Evolutionary conservation across 2,888 invertebrate species (phyloP), one percentile per base, ranked within the genome.

Genomic region (Artemia sinica): DNA sequence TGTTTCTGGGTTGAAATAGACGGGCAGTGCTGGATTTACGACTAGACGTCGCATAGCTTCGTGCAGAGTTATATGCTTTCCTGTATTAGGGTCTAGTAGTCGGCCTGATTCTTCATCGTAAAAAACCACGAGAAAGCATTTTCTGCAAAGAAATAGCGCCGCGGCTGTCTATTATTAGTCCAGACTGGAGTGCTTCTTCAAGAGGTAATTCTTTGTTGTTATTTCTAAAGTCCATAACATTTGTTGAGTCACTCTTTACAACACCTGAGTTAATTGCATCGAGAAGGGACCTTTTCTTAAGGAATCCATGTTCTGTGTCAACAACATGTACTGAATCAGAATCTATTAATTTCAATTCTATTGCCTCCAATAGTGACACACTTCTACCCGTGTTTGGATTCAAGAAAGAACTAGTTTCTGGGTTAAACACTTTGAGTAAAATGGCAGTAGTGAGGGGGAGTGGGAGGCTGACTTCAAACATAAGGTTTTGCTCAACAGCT

Each of bases 71-170:
- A 92, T 85, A 74, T 86, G 84, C 71, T 87, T 83, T 66, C 87
- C 86, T 5, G 86, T 88, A 70, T 84, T 83, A 0, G 89, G 87
- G 79, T 94, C 92, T 52, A 86, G 82, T 68, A 94, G 84, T 80
- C 89, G 89, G 12, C 91, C 89, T 0, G 85, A 85, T 71, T 81
- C 82, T 71, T 88, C 87, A 73, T 91, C 88, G 75, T 91, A 91
- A 0, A 0, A 91, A 79, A 2, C 91, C 91, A 79, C 90, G 87
- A 76, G 90, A 90, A 68, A 92, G 83, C 0, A 89, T 89, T 75
- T 89, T 82, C 76, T 91, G 91, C 50, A 91, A 77, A 13, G 89
- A 89, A 41, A 91, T 84, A 0, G 90, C 86, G 10, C 69, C 66
- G 10, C 69, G 70, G 67, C 73, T 11, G 75, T 91, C 91, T 71